Evolutionary conservation across 2,888 invertebrate species (phyloP), one percentile per base, ranked within the genome.

Genomic region (Lithophane ornitopus): DNA sequence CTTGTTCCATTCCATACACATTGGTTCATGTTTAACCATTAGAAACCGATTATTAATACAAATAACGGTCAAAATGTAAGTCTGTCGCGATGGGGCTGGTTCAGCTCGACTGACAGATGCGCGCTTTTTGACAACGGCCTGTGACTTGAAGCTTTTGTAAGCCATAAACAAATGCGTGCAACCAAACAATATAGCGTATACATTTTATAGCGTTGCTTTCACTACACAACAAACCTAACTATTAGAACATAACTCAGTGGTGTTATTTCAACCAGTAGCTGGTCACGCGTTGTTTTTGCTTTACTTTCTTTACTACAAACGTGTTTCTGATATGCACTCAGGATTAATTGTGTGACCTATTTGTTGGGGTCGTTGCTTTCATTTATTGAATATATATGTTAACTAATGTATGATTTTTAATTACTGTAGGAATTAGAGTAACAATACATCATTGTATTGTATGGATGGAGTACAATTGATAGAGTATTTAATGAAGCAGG

Each of bases 261-360:
- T 78, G 70, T 78, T 81, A 85, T 84, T 84, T 70, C 58, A 69
- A 73, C 68, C 61, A 44, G 77, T 49, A 19, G 22, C 26, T n/a
- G 69, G 88, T 81, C 88, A 88, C 85, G 87, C 79, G 74, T 59
- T 54, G 71, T 69, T 84, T 84, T 81, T 56, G n/a, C 34, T 12
- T 81, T 54, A 56, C 46, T 65, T 34, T 46, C 71, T 69, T 63
- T 28, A 39, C 65, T 56, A 22, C 28, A 63, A 78, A 84, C 72
- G 39, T 69, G 79, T 70, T 78, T 63, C 26, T 67, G 74, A 81
- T 75, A 77, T 82, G 79, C 87, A 78, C 54, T 62, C 59, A 41
- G 61, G 63, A 85, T 86, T 81, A 84, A 84, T 77, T 70, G 59
- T 71, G 54, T 76, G 85, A 80, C 87, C 87, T 67, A 87, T 84